Evolutionary conservation across 2,888 invertebrate genomes (phyloP).

Genomic region (Leucophenga maculata): DNA sequence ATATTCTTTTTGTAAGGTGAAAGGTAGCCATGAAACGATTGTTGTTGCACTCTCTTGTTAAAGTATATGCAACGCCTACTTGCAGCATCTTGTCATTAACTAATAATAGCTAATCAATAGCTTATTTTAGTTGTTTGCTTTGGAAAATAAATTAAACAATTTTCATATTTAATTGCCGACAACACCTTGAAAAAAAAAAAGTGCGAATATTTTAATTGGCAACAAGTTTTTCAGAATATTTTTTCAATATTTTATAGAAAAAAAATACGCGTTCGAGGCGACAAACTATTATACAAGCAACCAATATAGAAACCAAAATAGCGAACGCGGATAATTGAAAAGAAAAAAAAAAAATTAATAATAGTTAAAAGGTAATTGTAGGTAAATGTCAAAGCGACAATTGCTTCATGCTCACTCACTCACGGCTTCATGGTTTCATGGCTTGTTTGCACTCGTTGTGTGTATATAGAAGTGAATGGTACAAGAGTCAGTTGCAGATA

Average conservation of each 20-base stretch:
- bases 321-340: conserved; percentile 37
- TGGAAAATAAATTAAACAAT: conserved; percentile 34
- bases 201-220: conserved; percentile 57
- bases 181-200: conserved; percentile 50
- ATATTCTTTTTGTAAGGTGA: conserved; percentile 5
- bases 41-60: too few relatives aligned
- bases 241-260: neutral
- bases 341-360: too few relatives aligned
- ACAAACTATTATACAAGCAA: neutral
- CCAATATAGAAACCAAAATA: conserved; percentile 22
- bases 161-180: conserved; percentile 50
- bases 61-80: too few relatives aligned
- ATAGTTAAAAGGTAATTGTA: conserved; percentile 54
- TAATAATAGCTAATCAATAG: too few relatives aligned
- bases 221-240: conserved; percentile 53
- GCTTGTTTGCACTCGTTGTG: conserved; percentile 32
- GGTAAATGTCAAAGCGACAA: conserved; percentile 64
- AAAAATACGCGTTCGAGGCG: conserved; percentile 39
- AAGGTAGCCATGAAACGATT: neutral
- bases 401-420: conserved; percentile 38
- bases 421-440: conserved; percentile 17
- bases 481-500: conserved; percentile 38
- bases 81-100: too few relatives aligned
- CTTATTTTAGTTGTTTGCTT: too few relatives aligned
- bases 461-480: conserved; percentile 58